phyloP scores from a whole-genome alignment of 2,888 invertebrate species.

The Spatulosminthurus flaviceps region DNA sequence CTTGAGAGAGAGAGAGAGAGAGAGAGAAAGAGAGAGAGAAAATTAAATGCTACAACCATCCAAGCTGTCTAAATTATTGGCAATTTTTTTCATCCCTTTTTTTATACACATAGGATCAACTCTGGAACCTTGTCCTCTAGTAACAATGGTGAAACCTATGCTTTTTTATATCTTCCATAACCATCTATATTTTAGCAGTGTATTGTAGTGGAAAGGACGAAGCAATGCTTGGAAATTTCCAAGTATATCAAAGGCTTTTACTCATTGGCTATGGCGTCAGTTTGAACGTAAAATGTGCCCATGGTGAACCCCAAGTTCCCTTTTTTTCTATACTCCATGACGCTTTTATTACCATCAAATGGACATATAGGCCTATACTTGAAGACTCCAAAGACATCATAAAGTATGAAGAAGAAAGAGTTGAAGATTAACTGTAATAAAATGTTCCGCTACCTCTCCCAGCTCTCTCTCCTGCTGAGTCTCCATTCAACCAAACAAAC shows the following conservation, averaged over 20 bases:
- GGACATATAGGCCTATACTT: neutral
- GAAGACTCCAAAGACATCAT: neutral
- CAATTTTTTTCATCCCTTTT: neutral
- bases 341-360: constrained; percentile 9
- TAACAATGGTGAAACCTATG: no score
- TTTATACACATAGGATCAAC: neutral
- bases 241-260: neutral
- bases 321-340: neutral
- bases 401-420: neutral
- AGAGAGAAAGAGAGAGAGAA: no score
- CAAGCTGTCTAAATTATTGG: neutral
- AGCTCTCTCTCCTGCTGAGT: neutral
- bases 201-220: no score
- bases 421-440: constrained; percentile 10
- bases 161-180: no score
- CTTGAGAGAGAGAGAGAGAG: no score
- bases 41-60: neutral
- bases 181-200: no score
- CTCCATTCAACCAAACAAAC: neutral
- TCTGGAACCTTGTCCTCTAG: neutral
- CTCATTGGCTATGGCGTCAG: neutral
- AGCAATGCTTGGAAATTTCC: neutral
- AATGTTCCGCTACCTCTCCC: neutral
- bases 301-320: neutral
- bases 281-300: neutral